A percentile compares a stretch with the other conserved stretches of the same genome.
Conservation (phyloP, 2,113 vertebrate species). For the Stegostoma tigrinum region DNA sequence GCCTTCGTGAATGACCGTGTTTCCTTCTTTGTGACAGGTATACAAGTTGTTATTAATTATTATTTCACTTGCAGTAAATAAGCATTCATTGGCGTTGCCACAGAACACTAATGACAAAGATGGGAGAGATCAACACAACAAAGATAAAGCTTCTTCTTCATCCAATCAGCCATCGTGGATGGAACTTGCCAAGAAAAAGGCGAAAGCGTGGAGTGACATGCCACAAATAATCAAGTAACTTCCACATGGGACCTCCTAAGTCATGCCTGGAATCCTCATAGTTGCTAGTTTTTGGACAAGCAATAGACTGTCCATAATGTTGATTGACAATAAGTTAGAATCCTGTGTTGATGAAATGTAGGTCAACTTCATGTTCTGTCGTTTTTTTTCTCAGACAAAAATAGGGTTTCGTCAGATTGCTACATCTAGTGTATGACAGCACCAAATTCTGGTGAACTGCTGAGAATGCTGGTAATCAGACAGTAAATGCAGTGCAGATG, state of each 20-base stretch:
- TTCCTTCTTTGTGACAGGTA: neutral
- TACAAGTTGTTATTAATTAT: neutral
- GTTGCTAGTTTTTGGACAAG: neutral
- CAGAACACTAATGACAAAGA: conserved; percentile 4
- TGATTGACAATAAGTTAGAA: conserved; percentile 21
- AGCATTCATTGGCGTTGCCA: neutral
- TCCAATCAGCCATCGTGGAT: conserved; percentile 80
- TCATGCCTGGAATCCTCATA: neutral
- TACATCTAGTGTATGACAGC: neutral
- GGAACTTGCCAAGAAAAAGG: conserved; percentile 95
- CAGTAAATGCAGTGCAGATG: neutral
- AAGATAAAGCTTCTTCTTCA: conserved; percentile 15
- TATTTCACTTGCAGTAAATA: neutral
- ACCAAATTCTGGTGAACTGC: neutral
- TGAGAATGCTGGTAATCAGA: neutral
- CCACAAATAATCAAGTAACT: conserved; percentile 39
- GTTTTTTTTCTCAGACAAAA: neutral
- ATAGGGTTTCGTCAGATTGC: neutral
- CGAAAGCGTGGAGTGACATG: conserved; percentile 94
- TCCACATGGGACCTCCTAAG: neutral
- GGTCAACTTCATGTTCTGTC: neutral
- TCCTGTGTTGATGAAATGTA: neutral
- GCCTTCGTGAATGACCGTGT: neutral
- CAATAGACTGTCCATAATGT: neutral
- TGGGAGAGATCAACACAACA: conserved; percentile 1